phyloP scores from a whole-genome alignment of 2,113 vertebrate species.

The Origma solitaria region DNA sequence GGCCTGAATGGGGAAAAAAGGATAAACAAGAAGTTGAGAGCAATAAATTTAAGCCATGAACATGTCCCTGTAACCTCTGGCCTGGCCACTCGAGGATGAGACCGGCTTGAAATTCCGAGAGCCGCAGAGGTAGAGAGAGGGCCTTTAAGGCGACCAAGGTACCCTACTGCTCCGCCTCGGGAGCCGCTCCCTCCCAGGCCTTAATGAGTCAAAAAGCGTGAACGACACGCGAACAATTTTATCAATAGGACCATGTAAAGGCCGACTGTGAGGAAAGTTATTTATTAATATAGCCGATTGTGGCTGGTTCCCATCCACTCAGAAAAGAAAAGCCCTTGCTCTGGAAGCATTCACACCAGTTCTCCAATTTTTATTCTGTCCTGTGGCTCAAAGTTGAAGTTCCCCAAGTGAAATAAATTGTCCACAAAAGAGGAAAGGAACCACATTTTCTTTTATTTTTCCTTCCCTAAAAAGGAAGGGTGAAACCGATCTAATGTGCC shows the following conservation, averaged over 20 bases:
- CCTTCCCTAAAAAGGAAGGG: constrained; percentile 79
- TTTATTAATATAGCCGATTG: constrained; percentile 96
- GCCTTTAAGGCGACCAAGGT: constrained; percentile 65
- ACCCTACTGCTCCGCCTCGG: constrained; percentile 76
- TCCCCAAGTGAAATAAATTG: constrained; percentile 88
- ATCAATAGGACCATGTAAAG: constrained; percentile 90
- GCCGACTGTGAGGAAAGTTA: constrained; percentile 89
- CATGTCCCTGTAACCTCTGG: constrained; percentile 87
- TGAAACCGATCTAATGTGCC: constrained; percentile 89
- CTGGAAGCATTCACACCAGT: constrained; percentile 84
- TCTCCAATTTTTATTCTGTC: constrained; percentile 82
- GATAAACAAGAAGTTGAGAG: constrained; percentile 76
- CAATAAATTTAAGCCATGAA: constrained; percentile 86
- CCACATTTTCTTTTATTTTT: constrained; percentile 87
- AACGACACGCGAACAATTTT: constrained; percentile 97
- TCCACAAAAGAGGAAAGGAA: constrained; percentile 81
- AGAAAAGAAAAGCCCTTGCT: constrained; percentile 77
- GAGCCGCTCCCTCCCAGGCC: constrained; percentile 68
- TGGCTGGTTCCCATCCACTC: constrained; percentile 88
- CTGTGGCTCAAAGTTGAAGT: constrained; percentile 82
- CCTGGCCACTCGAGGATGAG: constrained; percentile 77
- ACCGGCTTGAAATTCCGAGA: constrained; percentile 70
- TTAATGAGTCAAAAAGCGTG: constrained; percentile 88
- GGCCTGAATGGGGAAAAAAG: constrained; percentile 65
- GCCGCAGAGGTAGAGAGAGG: constrained; percentile 58